phyloP scores from a whole-genome alignment of 2,113 vertebrate species.

The Geococcyx californianus region DNA sequence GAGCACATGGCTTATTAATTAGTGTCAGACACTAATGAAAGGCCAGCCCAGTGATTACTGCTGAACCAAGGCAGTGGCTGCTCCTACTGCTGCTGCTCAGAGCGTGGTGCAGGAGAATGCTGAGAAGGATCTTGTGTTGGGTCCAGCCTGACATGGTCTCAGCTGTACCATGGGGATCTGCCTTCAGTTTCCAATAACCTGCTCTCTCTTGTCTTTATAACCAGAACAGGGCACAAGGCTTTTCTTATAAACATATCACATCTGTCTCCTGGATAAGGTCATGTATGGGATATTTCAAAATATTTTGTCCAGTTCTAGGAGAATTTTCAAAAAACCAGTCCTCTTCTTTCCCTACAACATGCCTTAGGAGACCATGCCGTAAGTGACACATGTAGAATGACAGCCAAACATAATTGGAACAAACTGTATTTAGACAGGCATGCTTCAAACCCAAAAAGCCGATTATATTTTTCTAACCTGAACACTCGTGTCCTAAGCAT shows the following conservation, averaged over 20 bases:
- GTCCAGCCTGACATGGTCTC: not conserved
- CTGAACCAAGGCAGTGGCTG: not conserved
- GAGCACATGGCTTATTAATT: constrained; percentile 15
- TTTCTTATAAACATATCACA: not conserved
- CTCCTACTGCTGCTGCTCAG: not conserved
- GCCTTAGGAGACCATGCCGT: not conserved
- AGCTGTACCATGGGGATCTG: not conserved
- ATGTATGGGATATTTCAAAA: not conserved
- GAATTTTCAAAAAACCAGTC: not conserved
- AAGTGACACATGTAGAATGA: accelerated
- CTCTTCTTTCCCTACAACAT: not conserved
- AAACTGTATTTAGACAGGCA: not conserved
- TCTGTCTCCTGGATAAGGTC: not conserved
- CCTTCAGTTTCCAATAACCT: not conserved
- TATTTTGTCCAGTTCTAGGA: not conserved
- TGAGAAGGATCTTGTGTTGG: not conserved
- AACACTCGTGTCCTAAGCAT: not conserved
- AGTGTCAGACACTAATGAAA: not conserved
- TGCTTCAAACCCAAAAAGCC: not conserved
- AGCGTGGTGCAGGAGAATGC: accelerated
- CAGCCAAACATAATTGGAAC: not conserved
- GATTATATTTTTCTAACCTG: not conserved
- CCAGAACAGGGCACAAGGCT: not conserved
- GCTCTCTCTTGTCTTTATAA: not conserved
- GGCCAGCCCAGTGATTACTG: not conserved